Percentiles rank a stretch among this genome's conserved stretches.
phyloP scores from a whole-genome alignment of 2,797 vertebrate species.

The Gymnoscopelus microlampas region DNA sequence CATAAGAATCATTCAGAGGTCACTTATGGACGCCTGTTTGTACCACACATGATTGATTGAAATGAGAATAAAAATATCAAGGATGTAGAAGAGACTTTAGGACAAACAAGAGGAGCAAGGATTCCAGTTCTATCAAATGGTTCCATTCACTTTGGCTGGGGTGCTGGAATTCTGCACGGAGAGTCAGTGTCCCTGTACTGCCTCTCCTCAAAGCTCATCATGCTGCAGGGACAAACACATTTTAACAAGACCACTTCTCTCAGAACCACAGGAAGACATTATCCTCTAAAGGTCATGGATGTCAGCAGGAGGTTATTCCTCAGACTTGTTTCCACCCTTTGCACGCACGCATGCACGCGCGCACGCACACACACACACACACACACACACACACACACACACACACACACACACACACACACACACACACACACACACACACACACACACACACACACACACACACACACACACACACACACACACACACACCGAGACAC shows the following conservation, averaged over 20 bases:
- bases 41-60: conserved; percentile 50
- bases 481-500: conserved; percentile 36
- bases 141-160: conserved; percentile 74
- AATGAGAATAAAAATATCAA: conserved; percentile 38
- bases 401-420: conserved; percentile 25
- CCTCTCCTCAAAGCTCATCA: conserved; percentile 32
- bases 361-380: conserved; percentile 12
- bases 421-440: conserved; percentile 51
- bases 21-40: conserved; percentile 66
- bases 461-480: conserved; percentile 42
- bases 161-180: conserved; percentile 40
- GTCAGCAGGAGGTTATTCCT: conserved; percentile 48
- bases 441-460: conserved; percentile 40
- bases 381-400: conserved; percentile 26
- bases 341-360: no score
- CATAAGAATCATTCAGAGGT: conserved; percentile 74
- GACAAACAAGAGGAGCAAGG: conserved; percentile 53
- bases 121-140: conserved; percentile 49
- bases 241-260: conserved; percentile 64
- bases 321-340: conserved; percentile 32
- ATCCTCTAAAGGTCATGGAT: conserved; percentile 60
- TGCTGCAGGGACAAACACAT: conserved; percentile 52
- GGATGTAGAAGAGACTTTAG: conserved; percentile 39
- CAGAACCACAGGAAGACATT: conserved; percentile 79
- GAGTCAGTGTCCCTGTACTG: conserved; percentile 39